Conservation (phyloP, 2,888 invertebrate species). For the Himalopsyche tibetana region DNA sequence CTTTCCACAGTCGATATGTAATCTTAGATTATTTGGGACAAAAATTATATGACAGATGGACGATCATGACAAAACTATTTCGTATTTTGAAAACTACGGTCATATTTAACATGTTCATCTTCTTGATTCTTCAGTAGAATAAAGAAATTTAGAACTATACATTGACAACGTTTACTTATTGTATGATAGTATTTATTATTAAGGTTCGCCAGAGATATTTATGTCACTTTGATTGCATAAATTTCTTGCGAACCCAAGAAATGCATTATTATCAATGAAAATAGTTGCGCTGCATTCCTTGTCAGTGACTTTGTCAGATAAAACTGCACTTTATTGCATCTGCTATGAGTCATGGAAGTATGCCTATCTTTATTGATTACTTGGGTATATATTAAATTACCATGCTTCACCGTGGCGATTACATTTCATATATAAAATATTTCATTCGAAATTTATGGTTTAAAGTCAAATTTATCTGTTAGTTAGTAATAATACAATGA, state of each 20-base stretch:
- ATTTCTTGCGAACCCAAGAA: not conserved
- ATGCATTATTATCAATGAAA: constrained; percentile 41
- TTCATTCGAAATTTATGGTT: not conserved
- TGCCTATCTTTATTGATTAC: constrained; percentile 48
- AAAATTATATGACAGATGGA: too few relatives aligned
- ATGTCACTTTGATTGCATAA: not conserved
- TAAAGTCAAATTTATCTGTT: not conserved
- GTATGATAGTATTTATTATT: too few relatives aligned
- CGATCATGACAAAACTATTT: too few relatives aligned
- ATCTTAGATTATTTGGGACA: too few relatives aligned
- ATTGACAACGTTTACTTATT: too few relatives aligned
- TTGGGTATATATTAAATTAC: constrained; percentile 10
- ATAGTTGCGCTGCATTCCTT: constrained; percentile 45
- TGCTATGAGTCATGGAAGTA: constrained; percentile 34
- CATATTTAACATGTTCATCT: too few relatives aligned
- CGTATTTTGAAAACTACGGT: too few relatives aligned
- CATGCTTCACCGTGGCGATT: not conserved
- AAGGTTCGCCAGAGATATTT: not conserved
- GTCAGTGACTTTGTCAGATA: constrained; percentile 47
- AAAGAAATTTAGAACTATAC: too few relatives aligned
- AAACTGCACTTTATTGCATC: constrained; percentile 52
- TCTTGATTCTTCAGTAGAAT: too few relatives aligned
- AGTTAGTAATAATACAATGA: too few relatives aligned
- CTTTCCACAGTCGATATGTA: too few relatives aligned
- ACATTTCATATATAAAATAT: constrained; percentile 6